Evolutionary conservation across 2,797 vertebrate genomes (phyloP).

Genomic region (Leptodactylus fallax): DNA sequence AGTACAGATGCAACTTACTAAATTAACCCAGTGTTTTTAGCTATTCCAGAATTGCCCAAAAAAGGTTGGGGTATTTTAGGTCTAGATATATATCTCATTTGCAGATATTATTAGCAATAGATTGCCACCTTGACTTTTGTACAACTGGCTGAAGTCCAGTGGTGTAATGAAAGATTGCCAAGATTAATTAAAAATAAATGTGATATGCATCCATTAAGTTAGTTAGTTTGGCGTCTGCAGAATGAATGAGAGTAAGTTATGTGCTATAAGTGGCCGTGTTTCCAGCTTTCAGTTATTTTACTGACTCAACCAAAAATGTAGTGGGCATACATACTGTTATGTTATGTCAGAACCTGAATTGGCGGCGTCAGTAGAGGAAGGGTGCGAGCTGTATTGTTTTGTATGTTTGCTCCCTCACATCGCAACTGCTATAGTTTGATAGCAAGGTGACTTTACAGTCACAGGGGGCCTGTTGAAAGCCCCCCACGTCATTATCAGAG

Average conservation of each 20-base stretch:
- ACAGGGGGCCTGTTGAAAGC: too few relatives aligned
- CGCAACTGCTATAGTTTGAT: too few relatives aligned
- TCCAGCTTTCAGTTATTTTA: constrained; percentile 11
- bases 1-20: neutral
- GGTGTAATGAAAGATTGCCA: constrained; percentile 15
- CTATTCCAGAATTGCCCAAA: neutral
- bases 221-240: neutral
- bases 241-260: neutral
- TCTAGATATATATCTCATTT: neutral
- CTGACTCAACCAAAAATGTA: neutral
- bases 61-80: neutral
- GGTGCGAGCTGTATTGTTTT: too few relatives aligned
- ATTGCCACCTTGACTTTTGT: constrained; percentile 18
- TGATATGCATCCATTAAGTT: constrained; percentile 30
- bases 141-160: constrained; percentile 6
- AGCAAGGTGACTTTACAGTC: too few relatives aligned
- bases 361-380: neutral
- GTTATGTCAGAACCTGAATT: neutral
- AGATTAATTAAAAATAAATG: constrained; percentile 32
- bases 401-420: too few relatives aligned
- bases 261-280: constrained; percentile 15
- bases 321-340: too few relatives aligned
- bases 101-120: neutral
- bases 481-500: too few relatives aligned
- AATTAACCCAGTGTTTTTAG: neutral